phyloP scores from a whole-genome alignment of 2,113 vertebrate species.

The Oreochromis tanganicae region DNA sequence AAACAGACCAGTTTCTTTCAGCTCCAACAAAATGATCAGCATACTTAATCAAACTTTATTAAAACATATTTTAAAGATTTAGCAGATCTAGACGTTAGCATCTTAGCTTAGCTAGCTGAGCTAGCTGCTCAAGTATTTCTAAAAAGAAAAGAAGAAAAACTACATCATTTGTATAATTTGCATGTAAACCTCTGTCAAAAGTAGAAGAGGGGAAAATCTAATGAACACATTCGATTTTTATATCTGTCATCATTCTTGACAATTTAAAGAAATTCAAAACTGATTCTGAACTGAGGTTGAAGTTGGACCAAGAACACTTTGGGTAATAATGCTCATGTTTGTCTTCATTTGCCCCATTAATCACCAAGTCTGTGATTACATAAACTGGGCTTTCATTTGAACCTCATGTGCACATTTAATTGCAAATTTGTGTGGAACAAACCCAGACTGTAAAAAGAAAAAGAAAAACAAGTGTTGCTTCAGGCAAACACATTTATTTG shows the following conservation, averaged over 20 bases:
- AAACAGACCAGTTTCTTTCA: not conserved
- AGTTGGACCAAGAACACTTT: not conserved
- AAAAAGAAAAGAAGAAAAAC: not conserved
- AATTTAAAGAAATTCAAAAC: not conserved
- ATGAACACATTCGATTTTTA: not conserved
- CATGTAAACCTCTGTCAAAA: not conserved
- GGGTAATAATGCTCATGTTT: not conserved
- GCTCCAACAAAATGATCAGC: not conserved
- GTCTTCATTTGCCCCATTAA: not conserved
- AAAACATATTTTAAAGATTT: not conserved
- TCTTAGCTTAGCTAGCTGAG: not conserved
- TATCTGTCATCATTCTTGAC: not conserved
- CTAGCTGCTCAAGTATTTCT: not conserved
- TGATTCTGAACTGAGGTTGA: not conserved
- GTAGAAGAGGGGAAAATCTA: not conserved
- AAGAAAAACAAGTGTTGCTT: not conserved
- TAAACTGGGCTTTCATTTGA: not conserved
- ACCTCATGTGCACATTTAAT: not conserved
- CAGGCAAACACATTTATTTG: conserved; percentile 4
- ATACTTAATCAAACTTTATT: not conserved
- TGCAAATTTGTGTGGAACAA: not conserved
- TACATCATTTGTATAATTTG: not conserved
- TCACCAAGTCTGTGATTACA: not conserved
- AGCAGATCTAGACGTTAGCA: not conserved
- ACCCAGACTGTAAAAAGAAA: not conserved